Base-by-base conservation (phyloP, 2,797 vertebrate species). In the Anableps anableps region DNA sequence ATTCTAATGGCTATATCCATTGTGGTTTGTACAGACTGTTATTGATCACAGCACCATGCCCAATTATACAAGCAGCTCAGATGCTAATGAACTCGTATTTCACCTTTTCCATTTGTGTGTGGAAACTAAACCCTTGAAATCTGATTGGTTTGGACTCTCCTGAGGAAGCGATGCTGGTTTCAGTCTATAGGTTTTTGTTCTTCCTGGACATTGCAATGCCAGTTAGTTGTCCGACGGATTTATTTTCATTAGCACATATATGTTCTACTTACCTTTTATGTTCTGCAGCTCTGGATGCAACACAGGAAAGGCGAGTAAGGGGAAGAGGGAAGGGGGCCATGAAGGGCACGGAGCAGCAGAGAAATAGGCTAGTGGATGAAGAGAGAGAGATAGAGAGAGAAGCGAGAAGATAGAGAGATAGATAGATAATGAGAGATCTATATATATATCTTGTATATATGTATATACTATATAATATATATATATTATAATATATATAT, bases 1-100 rank as follows among this genome's bases (percentile, higher is more conserved):
- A 86, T 91, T 94, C 85, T 94, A 93, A 93, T 94, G 93, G 91
- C 86, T 90, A 76, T 83, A 88, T 90, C 90, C 90, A 93, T 93
- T 95, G 93, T 91, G 93, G 94, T 94, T 93, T 94, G 86, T 83
- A 85, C 88, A 92, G 85, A 81, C 87, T 86, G 85, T 89, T 92
- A 95, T 93, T 91, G 92, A 94, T 95, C 92, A 88, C 90, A 92
- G 89, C 85, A 87, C 79, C 87, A 88, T 90, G 83, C 51, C 83
- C 89, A 91, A 90, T 88, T 83, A 89, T 85, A 91, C 82, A 88
- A 91, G 87, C 84, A 85, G 79, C 81, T 89, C 82, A 81, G 82
- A 92, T 86, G 74, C 89, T 83, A 92, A 91, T 88, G 36, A 92
- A 80, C 77, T 82, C 55, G 80, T 58, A 82, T 91, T 90, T 86